Conservation (phyloP, 2,888 invertebrate species). For the Agonopterix alstromeriana region DNA sequence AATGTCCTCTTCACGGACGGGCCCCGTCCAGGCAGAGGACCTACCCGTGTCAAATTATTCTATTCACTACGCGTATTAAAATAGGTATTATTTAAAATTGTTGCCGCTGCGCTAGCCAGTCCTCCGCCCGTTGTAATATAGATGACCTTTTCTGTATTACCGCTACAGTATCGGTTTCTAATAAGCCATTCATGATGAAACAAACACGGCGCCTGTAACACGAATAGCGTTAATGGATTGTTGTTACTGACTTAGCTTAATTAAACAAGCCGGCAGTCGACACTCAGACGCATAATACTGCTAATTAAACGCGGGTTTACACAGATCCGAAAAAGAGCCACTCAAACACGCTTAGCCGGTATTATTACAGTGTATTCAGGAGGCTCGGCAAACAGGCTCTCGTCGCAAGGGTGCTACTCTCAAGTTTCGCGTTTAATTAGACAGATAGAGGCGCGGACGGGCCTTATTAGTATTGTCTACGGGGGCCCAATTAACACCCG, state of each 20-base stretch:
- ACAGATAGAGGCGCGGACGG: conserved; percentile 75
- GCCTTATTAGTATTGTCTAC: conserved; percentile 78
- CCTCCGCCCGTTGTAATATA: no score
- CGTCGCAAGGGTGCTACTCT: conserved; percentile 72
- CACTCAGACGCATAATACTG: conserved; percentile 73
- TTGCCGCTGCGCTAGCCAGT: no score
- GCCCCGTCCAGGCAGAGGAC: no score
- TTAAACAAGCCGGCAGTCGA: conserved; percentile 70
- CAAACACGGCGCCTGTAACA: conserved; percentile 46
- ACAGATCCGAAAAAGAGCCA: conserved; percentile 75
- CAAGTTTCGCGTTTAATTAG: conserved; percentile 77
- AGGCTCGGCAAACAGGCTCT: conserved; percentile 71
- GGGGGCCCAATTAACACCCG: conserved; percentile 76
- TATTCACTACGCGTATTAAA: no score
- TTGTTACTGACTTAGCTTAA: conserved; percentile 74
- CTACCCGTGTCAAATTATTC: no score
- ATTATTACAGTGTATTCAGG: conserved; percentile 60
- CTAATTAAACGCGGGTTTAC: conserved; percentile 75
- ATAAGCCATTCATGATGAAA: conserved; percentile 37
- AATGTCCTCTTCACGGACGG: no score
- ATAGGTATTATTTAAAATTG: no score
- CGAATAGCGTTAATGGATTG: conserved; percentile 53
- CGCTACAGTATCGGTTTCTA: conserved; percentile 7
- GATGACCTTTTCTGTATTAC: no score
- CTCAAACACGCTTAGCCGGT: conserved; percentile 76